Base-by-base conservation (phyloP, 2,797 vertebrate genomes). In the Acanthurus leucopareius region DNA sequence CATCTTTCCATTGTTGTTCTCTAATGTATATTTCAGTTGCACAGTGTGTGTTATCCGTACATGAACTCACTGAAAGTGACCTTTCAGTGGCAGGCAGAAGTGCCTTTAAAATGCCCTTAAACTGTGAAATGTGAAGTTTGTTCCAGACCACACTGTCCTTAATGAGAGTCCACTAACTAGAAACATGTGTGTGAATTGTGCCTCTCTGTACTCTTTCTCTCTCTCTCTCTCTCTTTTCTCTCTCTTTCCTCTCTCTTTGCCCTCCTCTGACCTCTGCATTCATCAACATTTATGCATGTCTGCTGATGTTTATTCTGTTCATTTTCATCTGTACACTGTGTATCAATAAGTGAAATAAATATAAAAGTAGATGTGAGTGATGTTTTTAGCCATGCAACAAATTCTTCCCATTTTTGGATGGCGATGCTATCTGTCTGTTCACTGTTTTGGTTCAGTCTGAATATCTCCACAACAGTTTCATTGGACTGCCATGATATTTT, bases 141-240 rank as follows among this genome's bases (percentile, higher is more conserved):
- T 87, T 89, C 89, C 86, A 88, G 80, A 93, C 88, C 89, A 75
- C 85, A 83, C 59, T 70, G 86, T 89, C 81, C 81, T 80, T 90
- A 88, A 89, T 77, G 90, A 86, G 86, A 89, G 80, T 88, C 77
- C 49, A 19, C 92, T 95, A 95, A 95, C 89, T 62, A 77, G 72
- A 92, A 93, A 86, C 94, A 94, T 91, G 73, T 95, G 95, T 92
- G 83, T 88, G 87, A 86, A 80, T 61, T 75, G 72, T 75, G 79
- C 80, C 76, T 85, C 77, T 83, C 68, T 44, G 38, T 4, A 3
- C 28, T 32, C 81, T 75, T 67, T 53, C 70, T 61, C 65, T 42
- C 66, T 73, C 69, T n/a, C n/a, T n/a, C 54, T 13, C 38, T 63
- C n/a, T 66, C 62, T 3, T 67, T 83, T 53, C 70, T 61, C 65